Base-by-base conservation (phyloP, 2,113 vertebrate species). In the Hyperopisus bebe region DNA sequence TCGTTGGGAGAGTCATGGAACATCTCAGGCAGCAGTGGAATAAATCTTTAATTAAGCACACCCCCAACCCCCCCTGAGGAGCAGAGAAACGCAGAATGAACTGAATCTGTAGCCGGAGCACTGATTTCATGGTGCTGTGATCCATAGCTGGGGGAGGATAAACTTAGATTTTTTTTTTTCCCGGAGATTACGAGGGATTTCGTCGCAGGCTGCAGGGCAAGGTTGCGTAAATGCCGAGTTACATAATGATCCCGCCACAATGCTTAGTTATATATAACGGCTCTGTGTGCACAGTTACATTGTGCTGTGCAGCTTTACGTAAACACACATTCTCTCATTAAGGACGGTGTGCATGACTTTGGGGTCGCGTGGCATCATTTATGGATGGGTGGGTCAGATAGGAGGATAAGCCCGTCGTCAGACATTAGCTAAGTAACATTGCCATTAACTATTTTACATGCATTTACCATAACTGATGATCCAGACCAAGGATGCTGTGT, bases 41-140 rank as follows among this genome's bases (percentile, higher is more conserved):
- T 87, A 87, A 51, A 87, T 87, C 27, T 87, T 53, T 87, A 47
- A 87, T 87, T 87, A 87, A 87, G 47, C 27, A 27, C n/a, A n/a
- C 50, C 50, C 50, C 47, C 47, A 19, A 19, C 85, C 47, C 10
- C 48, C 85, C 48, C 46, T 3, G 3, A 87, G 85, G n/a, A 55
- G n/a, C 15, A 84, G 48, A 46, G 48, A 15, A 53, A 53, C 3
- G n/a, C 47, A 48, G 27, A 87, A 87, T 53, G 15, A 53, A 87
- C 46, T 35, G 24, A 8, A 50, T 50, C n/a, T n/a, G 46, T 8
- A 51, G 85, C 46, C 5, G 24, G 13, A 31, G 31, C 48, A 35
- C 11, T 86, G 85, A 53, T 55, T 35, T 51, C 50, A 47, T 47
- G 82, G 82, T 47, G 39, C 8, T 21, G 82, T 46, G 82, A 84